These are phyloP conservation scores for Lutjanus argentimaculatus DNA, from an alignment of 2,797 vertebrate species.

Conservation along the genomic window DNA sequence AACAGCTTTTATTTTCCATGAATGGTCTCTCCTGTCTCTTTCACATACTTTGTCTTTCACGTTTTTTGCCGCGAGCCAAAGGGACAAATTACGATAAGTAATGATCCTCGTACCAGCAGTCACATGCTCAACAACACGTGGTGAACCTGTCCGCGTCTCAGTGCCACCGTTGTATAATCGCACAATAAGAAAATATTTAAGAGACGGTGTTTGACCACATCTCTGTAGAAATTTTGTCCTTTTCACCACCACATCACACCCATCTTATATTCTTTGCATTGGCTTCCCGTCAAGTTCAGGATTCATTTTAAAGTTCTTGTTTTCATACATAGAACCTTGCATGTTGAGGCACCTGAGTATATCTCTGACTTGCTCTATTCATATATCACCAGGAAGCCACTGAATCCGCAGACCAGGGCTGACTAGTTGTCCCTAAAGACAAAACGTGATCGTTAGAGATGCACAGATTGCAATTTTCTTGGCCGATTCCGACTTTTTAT, in stretches of 20 bases:
- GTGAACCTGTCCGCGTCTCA: neutral
- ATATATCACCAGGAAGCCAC: too few species aligned
- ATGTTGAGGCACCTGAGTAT: too few species aligned
- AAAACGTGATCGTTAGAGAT: too few species aligned
- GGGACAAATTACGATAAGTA: neutral
- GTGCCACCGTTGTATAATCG: neutral
- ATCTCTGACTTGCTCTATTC: too few species aligned
- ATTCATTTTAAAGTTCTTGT: too few species aligned
- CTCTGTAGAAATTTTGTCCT: neutral
- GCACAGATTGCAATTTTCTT: too few species aligned
- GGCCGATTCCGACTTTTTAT: too few species aligned
- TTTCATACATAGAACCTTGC: too few species aligned
- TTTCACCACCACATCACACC: neutral
- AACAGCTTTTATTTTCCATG: neutral
- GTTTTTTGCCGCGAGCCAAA: neutral
- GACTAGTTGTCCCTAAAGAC: too few species aligned
- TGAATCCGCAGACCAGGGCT: too few species aligned
- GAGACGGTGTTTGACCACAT: neutral
- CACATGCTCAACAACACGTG: neutral
- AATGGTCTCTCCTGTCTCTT: neutral
- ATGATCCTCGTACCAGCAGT: neutral
- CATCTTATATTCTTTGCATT: too few species aligned
- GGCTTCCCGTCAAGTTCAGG: too few species aligned
- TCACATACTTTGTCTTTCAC: constrained; percentile 1
- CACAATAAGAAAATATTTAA: neutral